Evolutionary conservation across 2,888 invertebrate genomes (phyloP).

Genomic region (Yponomeuta plumbellus): DNA sequence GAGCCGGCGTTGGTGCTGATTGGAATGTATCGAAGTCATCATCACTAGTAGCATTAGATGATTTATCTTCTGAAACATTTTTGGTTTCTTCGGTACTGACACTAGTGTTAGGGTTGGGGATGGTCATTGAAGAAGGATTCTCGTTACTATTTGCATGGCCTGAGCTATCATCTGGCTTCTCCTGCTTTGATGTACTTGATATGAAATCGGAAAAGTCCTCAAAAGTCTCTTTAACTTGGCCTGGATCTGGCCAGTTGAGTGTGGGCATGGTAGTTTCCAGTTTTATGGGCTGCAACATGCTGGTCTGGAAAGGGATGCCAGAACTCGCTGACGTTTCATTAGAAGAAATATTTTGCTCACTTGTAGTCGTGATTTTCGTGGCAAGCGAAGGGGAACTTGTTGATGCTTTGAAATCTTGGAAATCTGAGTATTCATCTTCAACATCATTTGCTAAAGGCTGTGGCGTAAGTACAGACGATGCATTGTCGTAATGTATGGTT

Average conservation of each 20-base stretch:
- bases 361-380: not conserved
- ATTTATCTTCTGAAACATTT: slow-evolving; percentile 18
- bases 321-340: not conserved
- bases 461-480: slow-evolving; percentile 45
- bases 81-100: slow-evolving; percentile 15
- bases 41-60: slow-evolving; percentile 33
- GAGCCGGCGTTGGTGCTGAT: slow-evolving; percentile 43
- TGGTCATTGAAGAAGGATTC: not conserved
- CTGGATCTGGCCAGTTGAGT: slow-evolving; percentile 72
- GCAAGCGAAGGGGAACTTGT: slow-evolving; percentile 27
- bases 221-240: slow-evolving; percentile 64
- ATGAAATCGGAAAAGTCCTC: slow-evolving; percentile 65
- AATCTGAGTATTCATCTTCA: slow-evolving; percentile 61
- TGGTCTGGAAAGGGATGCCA: slow-evolving; percentile 37
- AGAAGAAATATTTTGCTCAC: not conserved
- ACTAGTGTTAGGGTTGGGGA: slow-evolving; percentile 17
- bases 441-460: slow-evolving; percentile 33
- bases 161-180: not conserved
- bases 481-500: slow-evolving; percentile 62
- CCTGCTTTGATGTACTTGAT: slow-evolving; percentile 39
- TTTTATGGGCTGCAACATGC: slow-evolving; percentile 63
- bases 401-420: slow-evolving; percentile 56
- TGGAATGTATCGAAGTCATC: slow-evolving; percentile 70
- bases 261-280: slow-evolving; percentile 58
- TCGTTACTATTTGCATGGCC: not conserved